Conservation (phyloP, 2,113 vertebrate genomes). For the Clarias gariepinus region DNA sequence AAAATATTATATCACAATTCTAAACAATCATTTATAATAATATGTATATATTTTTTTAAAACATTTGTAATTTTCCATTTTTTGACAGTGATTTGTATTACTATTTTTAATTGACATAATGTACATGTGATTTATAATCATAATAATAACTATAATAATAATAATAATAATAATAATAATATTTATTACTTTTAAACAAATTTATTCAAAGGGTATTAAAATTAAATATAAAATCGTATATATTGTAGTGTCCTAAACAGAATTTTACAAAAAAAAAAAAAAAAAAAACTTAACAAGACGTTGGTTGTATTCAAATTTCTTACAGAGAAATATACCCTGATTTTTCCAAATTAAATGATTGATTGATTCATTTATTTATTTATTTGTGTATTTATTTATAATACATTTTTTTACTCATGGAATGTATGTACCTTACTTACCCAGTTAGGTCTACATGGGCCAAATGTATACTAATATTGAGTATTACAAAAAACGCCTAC, state of each 20-base stretch:
- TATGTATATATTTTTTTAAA: background rate
- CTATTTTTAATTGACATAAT: background rate
- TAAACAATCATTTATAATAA: background rate
- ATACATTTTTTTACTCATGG: background rate
- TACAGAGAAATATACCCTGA: background rate
- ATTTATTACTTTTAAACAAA: background rate
- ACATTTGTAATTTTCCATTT: background rate
- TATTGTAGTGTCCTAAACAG: background rate
- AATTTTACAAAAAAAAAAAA: background rate
- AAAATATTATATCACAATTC: background rate
- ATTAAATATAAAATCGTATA: background rate
- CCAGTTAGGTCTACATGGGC: background rate
- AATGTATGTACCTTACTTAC: no score
- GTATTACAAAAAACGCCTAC: background rate
- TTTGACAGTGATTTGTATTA: background rate
- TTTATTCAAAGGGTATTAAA: background rate
- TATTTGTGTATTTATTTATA: background rate
- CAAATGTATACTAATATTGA: background rate
- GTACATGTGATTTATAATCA: background rate
- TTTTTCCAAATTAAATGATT: background rate
- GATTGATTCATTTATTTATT: background rate
- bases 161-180: background rate
- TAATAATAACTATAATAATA: background rate
- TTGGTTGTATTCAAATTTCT: background rate
- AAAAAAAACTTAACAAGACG: no score